Base-by-base conservation (phyloP, 2,888 invertebrate genomes). In the Dolomedes plantarius region DNA sequence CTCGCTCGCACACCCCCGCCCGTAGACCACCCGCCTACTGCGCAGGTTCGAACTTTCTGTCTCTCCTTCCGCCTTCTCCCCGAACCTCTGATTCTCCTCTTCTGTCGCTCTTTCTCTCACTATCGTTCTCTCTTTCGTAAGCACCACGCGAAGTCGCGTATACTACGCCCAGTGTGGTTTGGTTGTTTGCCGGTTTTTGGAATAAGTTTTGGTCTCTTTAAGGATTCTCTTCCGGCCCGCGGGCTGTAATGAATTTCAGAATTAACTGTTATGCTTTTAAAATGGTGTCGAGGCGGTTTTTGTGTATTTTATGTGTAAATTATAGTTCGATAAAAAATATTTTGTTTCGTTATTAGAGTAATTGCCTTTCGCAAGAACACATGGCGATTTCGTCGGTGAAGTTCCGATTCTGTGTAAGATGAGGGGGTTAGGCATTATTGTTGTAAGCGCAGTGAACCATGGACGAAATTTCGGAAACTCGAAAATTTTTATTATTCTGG, bases 61-160 rank as follows among this genome's bases (percentile, higher is more conserved):
- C 32, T 1, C 46, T 32, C 62, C 68, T 1, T 23, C 31, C 39
- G n/a, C 69, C 69, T 19, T 23, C 31, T 36, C 31, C 39, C 46
- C 41, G 11, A 7, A 23, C 31, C 28, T 29, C 23, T 7, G 31
- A 36, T 39, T 62, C 68, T 74, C 39, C 62, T 29, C 74, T 74
- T 46, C 46, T 74, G 36, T 62, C 32, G 39, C 85, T n/a, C 46
- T 67, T 39, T 68, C 68, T 77, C 77, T 67, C 73, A 64, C 78
- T 79, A 64, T 85, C 85, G 73, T 64, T 74, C 85, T 13, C 73
- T 85, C 78, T 74, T 74, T 78, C 68, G 74, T 85, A 78, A 83
- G 83, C 83, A 77, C 83, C 71, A 29, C 71, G 75, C 74, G 46
- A 82, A 62, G 62, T 62, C 23, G 16, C 28, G 83, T 77, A 83